phyloP scores from a whole-genome alignment of 2,113 vertebrate genomes.

The Pangasianodon hypophthalmus region DNA sequence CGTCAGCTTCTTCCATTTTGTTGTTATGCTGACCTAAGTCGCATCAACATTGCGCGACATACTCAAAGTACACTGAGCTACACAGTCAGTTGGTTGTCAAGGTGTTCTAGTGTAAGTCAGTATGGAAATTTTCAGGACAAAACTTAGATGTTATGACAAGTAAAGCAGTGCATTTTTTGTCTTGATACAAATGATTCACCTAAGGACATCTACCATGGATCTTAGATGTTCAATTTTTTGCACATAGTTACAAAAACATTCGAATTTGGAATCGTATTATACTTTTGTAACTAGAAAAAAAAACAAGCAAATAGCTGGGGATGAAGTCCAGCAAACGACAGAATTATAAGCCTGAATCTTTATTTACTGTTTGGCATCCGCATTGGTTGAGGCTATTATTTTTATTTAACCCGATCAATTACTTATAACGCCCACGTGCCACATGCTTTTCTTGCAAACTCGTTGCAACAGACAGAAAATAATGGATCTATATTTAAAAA shows the following conservation, averaged over 20 bases:
- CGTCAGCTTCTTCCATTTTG: too few relatives aligned
- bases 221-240: not conserved
- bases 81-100: not conserved
- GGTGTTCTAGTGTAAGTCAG: not conserved
- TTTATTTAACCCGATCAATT: conserved; percentile 1
- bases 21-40: too few relatives aligned
- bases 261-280: not conserved
- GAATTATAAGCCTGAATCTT: not conserved
- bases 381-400: conserved; percentile 56
- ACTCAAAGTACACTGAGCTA: not conserved
- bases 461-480: not conserved
- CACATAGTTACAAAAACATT: not conserved
- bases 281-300: not conserved
- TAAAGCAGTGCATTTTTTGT: not conserved
- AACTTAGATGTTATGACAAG: not conserved
- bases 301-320: conserved; percentile 4
- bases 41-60: not conserved
- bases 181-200: not conserved
- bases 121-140: not conserved
- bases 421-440: not conserved
- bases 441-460: not conserved
- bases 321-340: not conserved
- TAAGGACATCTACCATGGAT: conserved; percentile 8
- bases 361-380: conserved; percentile 56
- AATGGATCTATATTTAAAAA: not conserved